Base-by-base conservation (phyloP, 2,113 vertebrate genomes). In the Deroptyus accipitrinus region DNA sequence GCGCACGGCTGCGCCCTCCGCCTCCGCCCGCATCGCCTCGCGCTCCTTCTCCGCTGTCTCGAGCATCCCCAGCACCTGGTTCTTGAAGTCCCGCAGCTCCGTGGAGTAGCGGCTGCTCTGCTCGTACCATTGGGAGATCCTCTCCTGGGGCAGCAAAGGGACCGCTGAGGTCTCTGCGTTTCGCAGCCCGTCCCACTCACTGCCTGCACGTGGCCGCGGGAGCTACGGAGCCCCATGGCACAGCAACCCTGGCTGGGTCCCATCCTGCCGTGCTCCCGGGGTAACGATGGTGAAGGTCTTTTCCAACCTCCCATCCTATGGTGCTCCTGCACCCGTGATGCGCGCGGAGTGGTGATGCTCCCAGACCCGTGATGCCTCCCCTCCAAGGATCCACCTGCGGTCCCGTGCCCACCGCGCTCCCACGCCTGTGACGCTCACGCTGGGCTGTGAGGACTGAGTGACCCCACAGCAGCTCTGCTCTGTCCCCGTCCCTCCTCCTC, bases 51-150 rank as follows among this genome's bases (percentile, higher is more conserved):
- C 98, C 1, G 99, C 97, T 7, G 98, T 97, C 44, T 98, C 98
- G 75, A 99, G 92, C 92, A 99, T 96, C 11, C 98, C 98, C 44
- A 98, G 88, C 18, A 99, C 98, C 69, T 98, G 98, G 97, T 99
- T 99, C 94, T 98, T 98, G 96, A 99, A 99, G 87, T 99, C 98
- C 68, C 98, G 97, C 94, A 99, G 97, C 95, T 99, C 99, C 1
- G 98, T 97, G 72, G 98, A 98, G 86, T 99, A 99, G 51, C 98
- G 99, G 75, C 97, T 98, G 39, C 98, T 98, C 81, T 99, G 99
- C 28, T 99, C 98, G 5, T 99, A 98, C 98, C 99, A 99, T 86
- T 99, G 96, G 3, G 98, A 97, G 97, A 99, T 99, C 35, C 99
- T 98, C 66, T 99, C 99, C 99, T 99, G 93, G 16, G 16, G 41